Percentiles rank a stretch among this genome's conserved stretches.
Evolutionary conservation across 2,888 invertebrate genomes (phyloP).

Genomic region (Drosophila pegasa): DNA sequence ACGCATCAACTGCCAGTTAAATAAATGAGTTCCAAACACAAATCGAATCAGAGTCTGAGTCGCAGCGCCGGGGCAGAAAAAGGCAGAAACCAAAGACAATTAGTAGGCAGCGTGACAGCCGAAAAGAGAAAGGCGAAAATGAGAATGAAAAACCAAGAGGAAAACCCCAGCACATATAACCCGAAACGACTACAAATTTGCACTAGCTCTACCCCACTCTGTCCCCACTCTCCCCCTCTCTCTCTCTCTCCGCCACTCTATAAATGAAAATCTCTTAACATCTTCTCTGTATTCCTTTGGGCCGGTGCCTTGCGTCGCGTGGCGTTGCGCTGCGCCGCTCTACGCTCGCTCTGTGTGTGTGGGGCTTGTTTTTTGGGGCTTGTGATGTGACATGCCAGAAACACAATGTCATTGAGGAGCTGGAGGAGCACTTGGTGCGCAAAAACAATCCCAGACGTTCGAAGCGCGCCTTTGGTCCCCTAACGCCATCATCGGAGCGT

Average conservation of each 20-base stretch:
- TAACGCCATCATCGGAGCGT: conserved; percentile 88
- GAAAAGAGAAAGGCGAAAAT: neutral
- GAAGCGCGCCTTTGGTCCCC: conserved; percentile 86
- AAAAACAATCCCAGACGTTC: conserved; percentile 86
- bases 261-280: conserved; percentile 24
- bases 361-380: conserved; percentile 26
- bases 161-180: conserved; percentile 38
- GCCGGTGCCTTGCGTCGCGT: conserved; percentile 10
- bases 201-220: neutral
- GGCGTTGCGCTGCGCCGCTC: conserved; percentile 9
- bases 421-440: conserved; percentile 85
- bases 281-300: conserved; percentile 22
- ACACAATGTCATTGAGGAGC: conserved; percentile 85
- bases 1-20: conserved; percentile 42
- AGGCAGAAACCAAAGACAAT: conserved; percentile 80
- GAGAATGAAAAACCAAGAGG: neutral
- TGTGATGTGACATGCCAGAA: conserved; percentile 71
- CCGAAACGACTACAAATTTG: conserved; percentile 62
- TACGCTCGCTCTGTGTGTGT: conserved; percentile 17
- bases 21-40: conserved; percentile 47
- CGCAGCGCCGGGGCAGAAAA: conserved; percentile 44
- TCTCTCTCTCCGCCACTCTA: conserved; percentile 5
- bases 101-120: conserved; percentile 70
- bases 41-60: conserved; percentile 21
- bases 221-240: conserved; percentile 17